These are phyloP conservation scores for Zele albiditarsus DNA, from an alignment of 2,888 invertebrate genomes.

Conservation along the genomic window DNA sequence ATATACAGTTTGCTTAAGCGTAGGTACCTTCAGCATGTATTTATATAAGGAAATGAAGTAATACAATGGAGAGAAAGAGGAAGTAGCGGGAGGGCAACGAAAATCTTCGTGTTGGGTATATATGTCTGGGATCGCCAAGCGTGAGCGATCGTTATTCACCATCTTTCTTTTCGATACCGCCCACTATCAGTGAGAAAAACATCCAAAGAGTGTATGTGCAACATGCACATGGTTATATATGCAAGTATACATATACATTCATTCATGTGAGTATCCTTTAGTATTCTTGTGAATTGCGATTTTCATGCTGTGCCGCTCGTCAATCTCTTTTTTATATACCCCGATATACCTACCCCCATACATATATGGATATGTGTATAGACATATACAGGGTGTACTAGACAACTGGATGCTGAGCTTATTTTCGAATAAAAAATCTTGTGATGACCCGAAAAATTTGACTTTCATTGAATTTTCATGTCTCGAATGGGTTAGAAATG, in stretches of 20 bases:
- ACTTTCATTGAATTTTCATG: too few relatives aligned
- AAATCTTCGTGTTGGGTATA: slow-evolving; percentile 2
- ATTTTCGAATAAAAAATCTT: too few relatives aligned
- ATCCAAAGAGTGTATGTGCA: neutral
- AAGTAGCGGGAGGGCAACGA: neutral
- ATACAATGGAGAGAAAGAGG: slow-evolving; percentile 24
- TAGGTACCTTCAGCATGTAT: slow-evolving; percentile 5
- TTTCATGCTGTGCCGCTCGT: slow-evolving; percentile 4
- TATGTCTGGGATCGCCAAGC: neutral
- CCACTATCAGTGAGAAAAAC: neutral
- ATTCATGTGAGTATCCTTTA: neutral
- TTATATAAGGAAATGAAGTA: slow-evolving; percentile 10
- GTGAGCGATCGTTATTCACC: neutral
- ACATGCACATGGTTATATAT: neutral
- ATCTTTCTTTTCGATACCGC: neutral
- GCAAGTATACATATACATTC: neutral
- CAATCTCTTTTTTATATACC: neutral
- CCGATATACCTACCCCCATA: neutral
- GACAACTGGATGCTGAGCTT: too few relatives aligned
- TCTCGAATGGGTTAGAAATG: too few relatives aligned
- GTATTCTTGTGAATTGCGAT: neutral
- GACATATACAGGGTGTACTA: too few relatives aligned
- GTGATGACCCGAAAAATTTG: too few relatives aligned
- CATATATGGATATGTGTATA: neutral
- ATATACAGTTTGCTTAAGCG: neutral